Evolutionary conservation across 2,888 invertebrate genomes (phyloP).

Genomic region (Tridacna gigas): DNA sequence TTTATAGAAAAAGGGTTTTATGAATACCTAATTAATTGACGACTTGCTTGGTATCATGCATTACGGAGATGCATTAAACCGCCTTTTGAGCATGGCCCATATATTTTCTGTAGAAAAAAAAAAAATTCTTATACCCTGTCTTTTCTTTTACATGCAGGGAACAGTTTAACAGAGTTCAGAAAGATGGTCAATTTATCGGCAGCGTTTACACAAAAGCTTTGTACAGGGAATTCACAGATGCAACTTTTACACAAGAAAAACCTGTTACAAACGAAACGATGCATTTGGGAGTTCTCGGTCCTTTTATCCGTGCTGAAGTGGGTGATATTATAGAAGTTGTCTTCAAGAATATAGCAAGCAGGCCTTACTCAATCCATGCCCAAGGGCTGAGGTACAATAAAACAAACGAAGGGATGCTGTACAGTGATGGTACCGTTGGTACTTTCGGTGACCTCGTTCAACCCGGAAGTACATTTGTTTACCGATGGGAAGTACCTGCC

Average conservation of each 20-base stretch:
- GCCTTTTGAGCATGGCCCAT: no score
- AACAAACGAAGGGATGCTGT: slow-evolving; percentile 64
- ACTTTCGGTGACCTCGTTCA: slow-evolving; percentile 44
- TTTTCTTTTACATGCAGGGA: slow-evolving; percentile 33
- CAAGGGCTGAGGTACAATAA: slow-evolving; percentile 64
- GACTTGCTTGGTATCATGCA: no score
- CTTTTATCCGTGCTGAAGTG: slow-evolving; percentile 78
- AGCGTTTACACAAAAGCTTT: slow-evolving; percentile 71
- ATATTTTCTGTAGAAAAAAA: no score
- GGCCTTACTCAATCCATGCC: slow-evolving; percentile 65
- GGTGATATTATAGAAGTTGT: slow-evolving; percentile 74
- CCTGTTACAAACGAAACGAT: slow-evolving; percentile 38
- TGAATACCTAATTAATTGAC: no score
- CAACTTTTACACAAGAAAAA: slow-evolving; percentile 62
- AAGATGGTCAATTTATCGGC: slow-evolving; percentile 66
- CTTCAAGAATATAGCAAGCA: slow-evolving; percentile 67
- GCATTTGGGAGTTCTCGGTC: slow-evolving; percentile 74
- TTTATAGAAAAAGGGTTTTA: no score
- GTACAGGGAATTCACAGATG: slow-evolving; percentile 71
- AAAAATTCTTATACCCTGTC: background rate
- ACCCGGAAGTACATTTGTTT: slow-evolving; percentile 56
- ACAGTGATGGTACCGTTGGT: slow-evolving; percentile 34
- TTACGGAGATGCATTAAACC: no score
- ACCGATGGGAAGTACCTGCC: slow-evolving; percentile 71
- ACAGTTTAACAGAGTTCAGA: slow-evolving; percentile 60